Percentiles rank a stretch among this genome's conserved stretches.
Evolutionary conservation across 2,888 invertebrate genomes (phyloP).

Genomic region (Agrilus cyanescens): DNA sequence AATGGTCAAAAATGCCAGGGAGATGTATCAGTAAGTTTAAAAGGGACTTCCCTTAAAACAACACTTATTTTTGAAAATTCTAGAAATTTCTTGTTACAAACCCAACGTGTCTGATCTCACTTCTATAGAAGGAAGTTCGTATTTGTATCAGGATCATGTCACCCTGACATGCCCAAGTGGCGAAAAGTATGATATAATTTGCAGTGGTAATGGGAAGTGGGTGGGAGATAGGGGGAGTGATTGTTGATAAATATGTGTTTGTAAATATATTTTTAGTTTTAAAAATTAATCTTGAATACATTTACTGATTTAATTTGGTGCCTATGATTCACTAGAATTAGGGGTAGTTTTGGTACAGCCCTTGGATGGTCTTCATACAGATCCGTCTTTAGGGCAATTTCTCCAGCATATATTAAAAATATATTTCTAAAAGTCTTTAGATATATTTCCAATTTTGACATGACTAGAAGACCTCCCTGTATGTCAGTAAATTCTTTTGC

Average conservation of each 20-base stretch:
- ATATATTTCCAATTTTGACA: no score
- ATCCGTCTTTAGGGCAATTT: no score
- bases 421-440: no score
- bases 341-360: no score
- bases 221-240: slow-evolving; percentile 20
- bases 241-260: slow-evolving; percentile 13
- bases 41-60: background rate
- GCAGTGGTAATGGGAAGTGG: slow-evolving; percentile 29
- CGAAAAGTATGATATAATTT: slow-evolving; percentile 21
- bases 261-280: no score
- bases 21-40: slow-evolving; percentile 38
- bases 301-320: no score
- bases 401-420: no score
- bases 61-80: slow-evolving; percentile 9
- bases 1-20: slow-evolving; percentile 40
- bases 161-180: slow-evolving; percentile 31
- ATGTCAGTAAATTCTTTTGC: no score
- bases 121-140: slow-evolving; percentile 36
- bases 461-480: no score
- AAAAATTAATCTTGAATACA: no score
- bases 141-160: slow-evolving; percentile 37
- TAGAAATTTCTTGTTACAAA: slow-evolving; percentile 41
- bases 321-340: no score
- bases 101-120: slow-evolving; percentile 34
- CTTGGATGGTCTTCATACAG: no score